Base-by-base conservation (phyloP, 2,797 vertebrate genomes). In the Hypotaenidia okinawae region DNA sequence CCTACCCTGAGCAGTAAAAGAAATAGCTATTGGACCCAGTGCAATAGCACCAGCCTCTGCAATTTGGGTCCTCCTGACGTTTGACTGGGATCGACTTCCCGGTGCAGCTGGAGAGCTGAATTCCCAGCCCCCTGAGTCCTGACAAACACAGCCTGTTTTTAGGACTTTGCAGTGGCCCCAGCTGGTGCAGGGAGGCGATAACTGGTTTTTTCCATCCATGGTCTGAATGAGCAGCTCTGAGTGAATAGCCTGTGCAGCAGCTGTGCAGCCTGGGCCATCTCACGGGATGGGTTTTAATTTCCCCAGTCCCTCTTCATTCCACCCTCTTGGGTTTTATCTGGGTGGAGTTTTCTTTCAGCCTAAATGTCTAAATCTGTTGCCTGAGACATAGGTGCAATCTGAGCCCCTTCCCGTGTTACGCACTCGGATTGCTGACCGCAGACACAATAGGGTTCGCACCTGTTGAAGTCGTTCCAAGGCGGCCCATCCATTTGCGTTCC, bases 401-500 rank as follows among this genome's bases (percentile, higher is more conserved):
- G 91, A 96, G 86, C 87, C 89, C 94, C 90, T 96, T 87, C 61
- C 87, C 59, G 69, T 78, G 27, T 73, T 74, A 5, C 24, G 11
- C 77, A 66, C 80, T 74, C 72, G 37, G 89, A 87, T 28, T 90
- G 93, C 96, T 95, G 91, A 81, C 92, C 19, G 1, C 94, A 92
- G 70, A 94, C 95, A 96, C 94, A 96, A 91, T 93, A 76, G 95
- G 94, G 93, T 95, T 97, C 39, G 45, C 7, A 96, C 93, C 95
- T 90, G 95, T 97, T 84, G 84, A 64, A 94, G 74, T 55, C 21
- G 76, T 80, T 93, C 91, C 82, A 84, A 96, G 62, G 61, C 39
- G 35, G 43, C 90, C 84, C 80, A 32, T 17, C 54, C 16, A 8
- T 47, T 80, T 95, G 88, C 87, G 88, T 76, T 92, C 85, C 93